Base-by-base conservation (phyloP, 2,888 invertebrate species). In the Ametastegia equiseti region DNA sequence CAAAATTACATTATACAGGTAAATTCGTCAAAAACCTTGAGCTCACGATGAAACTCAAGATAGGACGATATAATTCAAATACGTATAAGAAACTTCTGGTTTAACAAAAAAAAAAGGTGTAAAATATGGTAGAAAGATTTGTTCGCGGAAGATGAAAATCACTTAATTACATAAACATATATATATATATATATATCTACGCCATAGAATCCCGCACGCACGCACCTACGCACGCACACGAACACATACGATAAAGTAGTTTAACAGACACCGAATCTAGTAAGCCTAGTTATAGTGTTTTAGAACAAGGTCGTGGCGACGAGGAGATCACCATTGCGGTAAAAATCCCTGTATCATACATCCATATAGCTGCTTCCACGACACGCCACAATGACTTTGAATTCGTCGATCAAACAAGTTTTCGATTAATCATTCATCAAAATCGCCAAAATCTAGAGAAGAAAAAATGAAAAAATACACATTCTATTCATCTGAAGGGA, bases 241-340 rank as follows among this genome's bases (percentile, higher is more conserved):
- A 39, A 60, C 60, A 54, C 54, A 36, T 27, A 45, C 63, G 60
- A 75, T 75, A 57, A 63, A 78, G 78, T 60, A 78, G 57, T 78
- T 78, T 15, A 60, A 63, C 42, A 78, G 42, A 78, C 23, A 33
- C 54, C 75, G 45, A 75, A 75, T 75, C 27, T 75, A n/a, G 73
- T 19, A 47, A 75, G 54, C 50, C n/a, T 36, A 75, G 50, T 54
- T 78, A 19, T 45, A 63, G 39, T 27, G 60, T 60, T 78, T 42
- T 78, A 23, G 78, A 60, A 60, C 78, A 42, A 78, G 78, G 78
- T 23, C 78, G 54, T 75, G 78, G n/a, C n/a, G n/a, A n/a, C 78
- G 60, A 27, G 60, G 30, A 63, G 30, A 78, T 45, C 30, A 54
- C 63, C 60, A 78, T 78, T 57, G 42, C 78, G 60, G 42, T 33